Evolutionary conservation across 2,888 invertebrate species (phyloP), one percentile per base, ranked within the genome.

Genomic region (Gasteruption jaculator): DNA sequence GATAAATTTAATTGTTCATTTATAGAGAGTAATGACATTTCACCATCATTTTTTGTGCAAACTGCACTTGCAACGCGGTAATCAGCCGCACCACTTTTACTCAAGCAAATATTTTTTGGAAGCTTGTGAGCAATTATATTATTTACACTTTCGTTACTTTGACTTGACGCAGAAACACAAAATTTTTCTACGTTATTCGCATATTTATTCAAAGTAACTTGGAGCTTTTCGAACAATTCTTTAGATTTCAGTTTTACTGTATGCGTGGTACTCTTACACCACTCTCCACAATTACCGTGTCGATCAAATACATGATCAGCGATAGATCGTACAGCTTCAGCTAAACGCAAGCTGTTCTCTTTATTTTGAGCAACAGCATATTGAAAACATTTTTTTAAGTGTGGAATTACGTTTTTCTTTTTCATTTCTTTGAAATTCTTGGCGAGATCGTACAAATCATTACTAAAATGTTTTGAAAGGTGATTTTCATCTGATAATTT

Each of bases 111-210:
- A 24, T 24, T 43, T 46, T 57, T 52, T 3, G 49, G 48, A 3
- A 50, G 44, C 48, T 57, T 56, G 21, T 56, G 56, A 16, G 56
- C 51, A 41, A 53, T 52, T 15, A 53, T 51, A 32, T 45, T 50
- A 18, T 56, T 54, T 1, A 56, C 11, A 19, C 43, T 49, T 43
- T 52, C 52, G 25, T 55, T 53, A 1, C 46, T 21, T 34, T 53
- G 49, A 22, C 51, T 55, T 2, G 50, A 55, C 4, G 46, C 46
- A 15, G 43, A 29, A 26, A 45, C 37, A 10, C 45, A 43, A 46
- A 47, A 55, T 46, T 53, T 52, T 5, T 21, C 5, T 16, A 49
- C 46, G 30, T 52, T 53, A 12, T 39, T 31, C 8, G 49, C 49
- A 39, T 53, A 53, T 37, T 47, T 46, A 3, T 5, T 21, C 18